Base-by-base conservation (phyloP, 1,140 invertebrate genomes). In the Eupeodes corollae region DNA sequence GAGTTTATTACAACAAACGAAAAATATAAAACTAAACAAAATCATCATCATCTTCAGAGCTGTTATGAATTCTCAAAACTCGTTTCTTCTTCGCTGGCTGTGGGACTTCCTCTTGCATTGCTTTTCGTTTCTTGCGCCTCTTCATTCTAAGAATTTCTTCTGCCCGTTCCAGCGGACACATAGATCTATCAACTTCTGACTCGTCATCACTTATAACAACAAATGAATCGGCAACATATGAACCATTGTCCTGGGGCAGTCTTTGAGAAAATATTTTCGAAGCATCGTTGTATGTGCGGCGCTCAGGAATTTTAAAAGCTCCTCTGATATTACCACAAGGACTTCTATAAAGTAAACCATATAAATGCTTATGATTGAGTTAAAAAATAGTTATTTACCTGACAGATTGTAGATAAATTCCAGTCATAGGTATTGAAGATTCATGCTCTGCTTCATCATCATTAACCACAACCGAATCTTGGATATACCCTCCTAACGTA, bases 331-430 rank as follows among this genome's bases (percentile, higher is more conserved):
- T 42, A 10, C n/a, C 13, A 13, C 54, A 30, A 1, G 61, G 62
- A 48, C 64, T 67, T 34, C 61, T 67, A 16, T 14, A 44, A 39
- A 44, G 9, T 1, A 18, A 0, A 13, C 1, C n/a, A 39, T 26
- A 38, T 5, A 44, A 18, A 9, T 15, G 16, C 38, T 9, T 39
- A 11, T 16, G 16, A 6, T 39, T n/a, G 19, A 41, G 5, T 6
- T 14, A 47, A 35, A 41, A 15, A 2, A 42, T 34, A 0, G 1
- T 9, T 5, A 50, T 61, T 56, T 59, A 76, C 75, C 67, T 78
- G 3, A 76, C 54, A 15, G 76, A 75, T 49, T 74, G 73, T 16
- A 82, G 56, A 58, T 82, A 83, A 49, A 76, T 69, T 5, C 70
- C 75, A 21, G 73, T 64, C 69, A 78, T 75, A 49, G 78, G 70